Evolutionary conservation across 1,140 invertebrate species (phyloP), one percentile per base, ranked within the genome.

Genomic region (Gyrodactylus bullatarudis): DNA sequence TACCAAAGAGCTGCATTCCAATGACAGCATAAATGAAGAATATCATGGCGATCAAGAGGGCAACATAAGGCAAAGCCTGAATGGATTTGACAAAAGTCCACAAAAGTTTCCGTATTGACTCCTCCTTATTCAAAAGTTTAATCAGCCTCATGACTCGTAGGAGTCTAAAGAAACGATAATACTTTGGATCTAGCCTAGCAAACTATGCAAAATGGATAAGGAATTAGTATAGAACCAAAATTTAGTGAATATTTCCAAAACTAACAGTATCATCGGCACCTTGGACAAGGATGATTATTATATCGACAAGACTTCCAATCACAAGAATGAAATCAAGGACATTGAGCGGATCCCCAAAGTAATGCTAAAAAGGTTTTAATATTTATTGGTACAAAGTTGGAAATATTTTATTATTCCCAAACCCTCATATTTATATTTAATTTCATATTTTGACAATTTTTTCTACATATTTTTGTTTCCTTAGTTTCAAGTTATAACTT

Each of bases 241-340:
- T n/a, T n/a, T n/a, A n/a, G n/a, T n/a, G n/a, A n/a, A n/a, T n/a
- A n/a, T n/a, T n/a, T n/a, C n/a, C n/a, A n/a, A 54, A n/a, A 54
- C 34, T 54, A 16, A 54, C 34, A 54, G 34, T 54, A n/a, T 54
- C 34, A 54, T 54, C 34, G n/a, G 34, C 34, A 16, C 34, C 34
- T 54, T 54, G 34, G 8, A 54, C 34, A n/a, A 54, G 20, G 21
- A 71, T 71, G 24, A 74, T 71, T 16, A 95, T 88, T 78, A 98
- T 98, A 81, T 99, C 94, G 78, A 98, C 95, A 82, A 97, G 95
- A 83, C 91, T 95, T 76, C 95, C 95, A 68, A 98, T 82, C 0
- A 99, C 94, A 79, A 99, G 97, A 77, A 98, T 89, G 81, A 98
- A 98, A 84, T 99, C 94, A 81, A 98, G 97, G 0, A 93, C 88